phyloP scores from a whole-genome alignment of 2,888 invertebrate species.

The Rutpela maculata region DNA sequence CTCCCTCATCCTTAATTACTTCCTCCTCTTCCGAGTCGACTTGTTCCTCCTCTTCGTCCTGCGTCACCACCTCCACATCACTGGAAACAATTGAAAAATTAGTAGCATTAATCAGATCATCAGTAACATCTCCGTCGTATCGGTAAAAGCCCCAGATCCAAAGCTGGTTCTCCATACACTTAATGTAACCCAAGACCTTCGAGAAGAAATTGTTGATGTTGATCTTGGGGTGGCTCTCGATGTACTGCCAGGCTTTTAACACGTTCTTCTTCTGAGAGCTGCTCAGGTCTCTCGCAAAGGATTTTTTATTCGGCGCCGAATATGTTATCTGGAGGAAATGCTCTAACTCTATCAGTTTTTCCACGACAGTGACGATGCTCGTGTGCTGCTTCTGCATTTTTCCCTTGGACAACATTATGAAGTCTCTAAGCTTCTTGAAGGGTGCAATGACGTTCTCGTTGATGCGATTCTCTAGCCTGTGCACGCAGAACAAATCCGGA shows the following conservation, averaged over 20 bases:
- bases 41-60: conserved; percentile 45
- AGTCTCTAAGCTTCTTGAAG: conserved; percentile 70
- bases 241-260: conserved; percentile 70
- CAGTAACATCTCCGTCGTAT: conserved; percentile 62
- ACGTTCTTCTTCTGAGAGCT: conserved; percentile 71
- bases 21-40: conserved; percentile 56
- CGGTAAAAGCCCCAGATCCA: conserved; percentile 73
- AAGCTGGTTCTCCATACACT: conserved; percentile 72
- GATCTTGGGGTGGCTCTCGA: conserved; percentile 70
- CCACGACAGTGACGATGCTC: conserved; percentile 64
- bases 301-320: conserved; percentile 63
- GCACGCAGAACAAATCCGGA: conserved; percentile 70
- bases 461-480: conserved; percentile 69
- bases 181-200: conserved; percentile 71
- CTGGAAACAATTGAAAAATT: conserved; percentile 64
- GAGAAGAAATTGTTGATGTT: conserved; percentile 70
- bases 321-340: conserved; percentile 65
- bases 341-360: conserved; percentile 70
- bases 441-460: conserved; percentile 71
- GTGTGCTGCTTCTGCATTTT: conserved; percentile 61
- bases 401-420: conserved; percentile 66
- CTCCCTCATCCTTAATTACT: conserved; percentile 53
- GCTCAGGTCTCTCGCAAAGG: conserved; percentile 68
- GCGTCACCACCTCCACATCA: conserved; percentile 39
- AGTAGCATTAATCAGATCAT: conserved; percentile 67